These are phyloP conservation scores for Conops quadrifasciatus DNA, from an alignment of 2,888 invertebrate genomes.

Conservation along the genomic window DNA sequence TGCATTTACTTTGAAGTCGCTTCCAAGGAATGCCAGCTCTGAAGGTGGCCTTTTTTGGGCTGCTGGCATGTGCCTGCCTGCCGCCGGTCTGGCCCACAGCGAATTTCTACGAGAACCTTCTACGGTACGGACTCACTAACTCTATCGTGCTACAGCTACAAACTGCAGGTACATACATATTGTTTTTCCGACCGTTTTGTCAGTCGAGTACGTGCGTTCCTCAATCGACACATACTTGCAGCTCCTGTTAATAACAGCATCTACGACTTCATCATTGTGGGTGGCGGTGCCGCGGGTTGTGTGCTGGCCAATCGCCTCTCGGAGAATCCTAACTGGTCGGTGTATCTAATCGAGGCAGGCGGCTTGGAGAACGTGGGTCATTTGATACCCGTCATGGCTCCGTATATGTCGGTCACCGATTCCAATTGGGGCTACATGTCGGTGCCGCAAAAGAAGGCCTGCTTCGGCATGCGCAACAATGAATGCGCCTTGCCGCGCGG, in stretches of 20 bases:
- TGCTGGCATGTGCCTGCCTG: slow-evolving; percentile 6
- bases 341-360: slow-evolving; percentile 65
- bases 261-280: slow-evolving; percentile 82
- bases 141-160: slow-evolving; percentile 27
- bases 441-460: slow-evolving; percentile 70
- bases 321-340: slow-evolving; percentile 55
- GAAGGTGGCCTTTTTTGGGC: background rate
- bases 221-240: slow-evolving; percentile 67
- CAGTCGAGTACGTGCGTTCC: background rate
- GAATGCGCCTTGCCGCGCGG: slow-evolving; percentile 66
- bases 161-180: slow-evolving; percentile 34
- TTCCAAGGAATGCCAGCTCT: background rate
- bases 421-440: slow-evolving; percentile 75
- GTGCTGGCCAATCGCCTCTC: slow-evolving; percentile 51
- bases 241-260: slow-evolving; percentile 71
- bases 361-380: slow-evolving; percentile 56
- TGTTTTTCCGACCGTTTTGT: background rate
- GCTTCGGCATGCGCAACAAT: slow-evolving; percentile 65
- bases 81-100: background rate
- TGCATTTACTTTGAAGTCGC: background rate
- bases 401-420: slow-evolving; percentile 54
- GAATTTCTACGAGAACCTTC: slow-evolving; percentile 20
- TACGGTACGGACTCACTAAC: slow-evolving; percentile 40
- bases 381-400: slow-evolving; percentile 47
- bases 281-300: slow-evolving; percentile 79